Conservation (phyloP, 2,113 vertebrate genomes). For the Silurus asotus region DNA sequence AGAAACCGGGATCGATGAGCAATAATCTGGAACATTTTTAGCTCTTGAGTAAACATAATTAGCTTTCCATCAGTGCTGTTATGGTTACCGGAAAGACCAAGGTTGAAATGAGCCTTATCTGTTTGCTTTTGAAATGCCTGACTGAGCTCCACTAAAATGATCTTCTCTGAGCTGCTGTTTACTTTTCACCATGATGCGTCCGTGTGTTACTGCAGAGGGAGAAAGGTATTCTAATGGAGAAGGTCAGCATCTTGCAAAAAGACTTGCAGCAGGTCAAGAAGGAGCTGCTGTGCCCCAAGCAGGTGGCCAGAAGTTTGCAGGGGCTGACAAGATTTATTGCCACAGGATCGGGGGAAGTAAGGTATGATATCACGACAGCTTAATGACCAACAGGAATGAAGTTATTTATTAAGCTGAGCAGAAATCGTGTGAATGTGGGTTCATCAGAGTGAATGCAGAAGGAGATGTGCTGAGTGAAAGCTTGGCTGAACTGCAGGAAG, state of each 20-base stretch:
- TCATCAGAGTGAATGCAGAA: slow-evolving; percentile 64
- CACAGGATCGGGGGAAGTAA: slow-evolving; percentile 67
- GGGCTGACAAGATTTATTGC: slow-evolving; percentile 72
- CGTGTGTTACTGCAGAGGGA: slow-evolving; percentile 59
- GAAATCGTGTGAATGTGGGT: background rate
- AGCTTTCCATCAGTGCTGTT: background rate
- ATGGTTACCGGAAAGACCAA: background rate
- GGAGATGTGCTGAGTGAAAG: slow-evolving; percentile 72
- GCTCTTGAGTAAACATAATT: background rate
- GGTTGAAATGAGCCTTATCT: slow-evolving; percentile 2
- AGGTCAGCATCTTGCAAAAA: slow-evolving; percentile 73
- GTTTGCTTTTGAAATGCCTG: slow-evolving; percentile 26
- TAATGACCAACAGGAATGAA: background rate
- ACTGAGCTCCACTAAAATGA: background rate
- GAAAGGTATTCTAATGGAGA: slow-evolving; percentile 72
- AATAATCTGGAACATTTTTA: background rate
- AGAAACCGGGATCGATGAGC: background rate
- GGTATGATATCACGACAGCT: slow-evolving; percentile 62
- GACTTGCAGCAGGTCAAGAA: slow-evolving; percentile 67
- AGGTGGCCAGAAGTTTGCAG: slow-evolving; percentile 65
- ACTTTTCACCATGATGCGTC: slow-evolving; percentile 39
- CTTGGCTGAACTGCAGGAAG: slow-evolving; percentile 73
- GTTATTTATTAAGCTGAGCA: background rate
- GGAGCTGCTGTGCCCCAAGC: slow-evolving; percentile 72
- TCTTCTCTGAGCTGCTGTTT: background rate